These are phyloP conservation scores for Australoheros scitulus DNA, from an alignment of 2,113 vertebrate genomes.

Conservation along the genomic window DNA sequence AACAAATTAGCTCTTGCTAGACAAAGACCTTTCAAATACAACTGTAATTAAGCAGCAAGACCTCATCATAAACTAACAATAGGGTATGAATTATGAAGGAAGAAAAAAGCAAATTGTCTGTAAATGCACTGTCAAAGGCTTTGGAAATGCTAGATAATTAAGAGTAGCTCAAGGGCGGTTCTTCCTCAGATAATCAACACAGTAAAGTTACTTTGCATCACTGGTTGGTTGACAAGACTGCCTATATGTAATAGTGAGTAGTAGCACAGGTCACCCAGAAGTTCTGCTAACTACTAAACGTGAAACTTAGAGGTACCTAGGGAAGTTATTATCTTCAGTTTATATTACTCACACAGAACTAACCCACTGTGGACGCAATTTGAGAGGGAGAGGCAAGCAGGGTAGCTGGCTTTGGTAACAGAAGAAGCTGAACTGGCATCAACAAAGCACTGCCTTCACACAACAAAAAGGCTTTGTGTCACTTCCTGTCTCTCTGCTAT, in stretches of 20 bases:
- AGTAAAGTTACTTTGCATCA: constrained; percentile 21
- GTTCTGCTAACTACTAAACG: constrained; percentile 7
- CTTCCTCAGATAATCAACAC: constrained; percentile 27
- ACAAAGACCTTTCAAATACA: constrained; percentile 48
- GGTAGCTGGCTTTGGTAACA: neutral
- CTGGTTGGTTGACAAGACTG: neutral
- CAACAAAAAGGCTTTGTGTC: constrained; percentile 68
- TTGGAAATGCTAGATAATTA: constrained; percentile 59
- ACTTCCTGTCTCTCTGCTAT: constrained; percentile 75
- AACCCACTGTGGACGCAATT: neutral
- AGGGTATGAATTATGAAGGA: constrained; percentile 34
- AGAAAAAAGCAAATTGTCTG: constrained; percentile 26
- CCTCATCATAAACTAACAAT: constrained; percentile 52
- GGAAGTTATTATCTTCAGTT: neutral
- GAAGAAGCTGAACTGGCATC: neutral
- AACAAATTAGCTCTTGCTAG: constrained; percentile 56
- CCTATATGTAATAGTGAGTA: neutral
- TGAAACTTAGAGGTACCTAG: neutral
- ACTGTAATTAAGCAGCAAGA: constrained; percentile 58
- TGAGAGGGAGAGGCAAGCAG: neutral
- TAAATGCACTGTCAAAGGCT: constrained; percentile 29
- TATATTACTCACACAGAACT: constrained; percentile 8
- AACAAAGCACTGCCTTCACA: constrained; percentile 1
- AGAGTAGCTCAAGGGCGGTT: neutral
- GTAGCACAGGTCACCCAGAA: constrained; percentile 6